Percentiles rank a stretch among this genome's conserved stretches.
These are phyloP conservation scores for Beroe ovata DNA, from an alignment of 37 sponge, comb jelly and placozoan genomes.

Conservation along the genomic window DNA sequence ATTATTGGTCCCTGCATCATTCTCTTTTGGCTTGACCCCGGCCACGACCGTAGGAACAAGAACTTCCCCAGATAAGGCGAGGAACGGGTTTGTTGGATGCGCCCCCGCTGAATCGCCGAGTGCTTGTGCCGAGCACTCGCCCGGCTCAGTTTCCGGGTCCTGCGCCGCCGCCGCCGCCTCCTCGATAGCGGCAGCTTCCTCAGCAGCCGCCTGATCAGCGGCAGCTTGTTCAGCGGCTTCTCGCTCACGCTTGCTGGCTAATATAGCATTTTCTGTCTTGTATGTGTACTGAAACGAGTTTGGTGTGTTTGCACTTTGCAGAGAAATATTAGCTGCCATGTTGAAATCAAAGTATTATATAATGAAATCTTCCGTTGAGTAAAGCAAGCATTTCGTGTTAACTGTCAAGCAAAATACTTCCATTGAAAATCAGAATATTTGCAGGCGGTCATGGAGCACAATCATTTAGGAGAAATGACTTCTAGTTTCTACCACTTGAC, in stretches of 20 bases:
- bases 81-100: slow-evolving; percentile 38
- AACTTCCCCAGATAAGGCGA: background rate
- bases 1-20: background rate
- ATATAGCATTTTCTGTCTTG: slow-evolving; percentile 2
- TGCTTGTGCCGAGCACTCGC: background rate
- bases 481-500: too few relatives aligned
- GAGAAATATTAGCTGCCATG: too few relatives aligned
- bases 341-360: too few relatives aligned
- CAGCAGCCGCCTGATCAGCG: background rate
- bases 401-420: too few relatives aligned
- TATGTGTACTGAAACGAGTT: slow-evolving; percentile 29
- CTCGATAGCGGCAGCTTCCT: background rate
- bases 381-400: too few relatives aligned
- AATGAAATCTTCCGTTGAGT: too few relatives aligned
- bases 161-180: background rate
- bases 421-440: too few relatives aligned
- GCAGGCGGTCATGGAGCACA: too few relatives aligned
- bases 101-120: background rate
- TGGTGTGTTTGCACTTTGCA: too few relatives aligned
- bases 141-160: background rate
- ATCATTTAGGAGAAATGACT: too few relatives aligned
- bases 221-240: slow-evolving; percentile 28
- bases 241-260: background rate
- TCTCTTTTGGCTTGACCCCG: background rate
- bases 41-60: background rate